Evolutionary conservation across 2,888 invertebrate genomes (phyloP), one percentile per base, ranked within the genome.

Genomic region (Pseudanteris insignis): DNA sequence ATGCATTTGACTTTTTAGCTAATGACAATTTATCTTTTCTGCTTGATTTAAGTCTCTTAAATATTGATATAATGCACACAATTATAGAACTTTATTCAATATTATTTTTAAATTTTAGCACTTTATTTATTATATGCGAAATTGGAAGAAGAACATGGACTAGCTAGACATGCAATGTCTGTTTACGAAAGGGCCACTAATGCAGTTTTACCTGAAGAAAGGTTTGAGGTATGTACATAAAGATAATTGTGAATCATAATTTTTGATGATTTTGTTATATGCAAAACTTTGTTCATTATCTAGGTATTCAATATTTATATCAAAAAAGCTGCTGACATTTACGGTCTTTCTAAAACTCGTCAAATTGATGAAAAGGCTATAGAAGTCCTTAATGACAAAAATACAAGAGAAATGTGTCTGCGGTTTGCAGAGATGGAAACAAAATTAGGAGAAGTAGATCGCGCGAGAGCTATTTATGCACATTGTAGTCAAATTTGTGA

Each of bases 401-500:
- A 91, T 76, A 89, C 96, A 2, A 86, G 96, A 63, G 94, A 96
- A 79, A 98, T 99, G 96, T 97, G 97, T 75, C 81, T 96, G 59
- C 84, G 95, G 32, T 99, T 97, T 83, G 89, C 99, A 4, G 98
- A 99, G 83, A 89, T 99, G 89, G 99, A 99, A 83, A 93, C 95
- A 0, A 96, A 96, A 79, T 83, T 99, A 25, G 99, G 99, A 38
- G 98, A 99, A 86, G 94, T 99, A 53, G 98, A 99, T 80, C 85
- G 99, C 66, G 98, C 98, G 0, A 83, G 99, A 65, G 96, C 96
- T 1, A 92, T 99, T 71, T 99, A 98, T 79, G 92, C 93, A 0
- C 97, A 99, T 80, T 97, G 97, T 75, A 96, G 97, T 70, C 98
- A 99, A 84, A 94, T 98, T 81, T 98, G 97, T 81, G 99, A 99